phyloP scores from a whole-genome alignment of 2,888 invertebrate genomes.

The Amiota minor region DNA sequence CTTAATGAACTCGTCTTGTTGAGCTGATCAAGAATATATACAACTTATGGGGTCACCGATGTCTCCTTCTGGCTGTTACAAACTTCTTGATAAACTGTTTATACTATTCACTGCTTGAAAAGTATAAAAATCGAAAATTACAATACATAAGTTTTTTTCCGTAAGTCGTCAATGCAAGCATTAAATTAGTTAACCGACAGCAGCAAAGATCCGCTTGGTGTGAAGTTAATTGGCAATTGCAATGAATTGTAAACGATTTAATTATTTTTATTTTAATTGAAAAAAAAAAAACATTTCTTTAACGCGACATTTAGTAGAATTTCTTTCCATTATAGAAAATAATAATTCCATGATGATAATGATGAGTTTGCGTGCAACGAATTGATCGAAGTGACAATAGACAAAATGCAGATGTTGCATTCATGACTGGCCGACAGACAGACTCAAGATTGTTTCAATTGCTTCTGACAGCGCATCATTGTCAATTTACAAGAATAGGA shows the following conservation, averaged over 20 bases:
- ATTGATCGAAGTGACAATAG: slow-evolving; percentile 20
- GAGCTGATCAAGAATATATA: too few species aligned
- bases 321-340: neutral
- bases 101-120: neutral
- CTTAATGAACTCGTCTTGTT: too few species aligned
- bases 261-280: neutral
- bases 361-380: slow-evolving; percentile 36
- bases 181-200: neutral
- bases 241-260: neutral
- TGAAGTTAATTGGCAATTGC: slow-evolving; percentile 2
- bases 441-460: slow-evolving; percentile 10
- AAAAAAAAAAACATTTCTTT: neutral
- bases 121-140: neutral
- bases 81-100: too few species aligned
- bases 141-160: neutral
- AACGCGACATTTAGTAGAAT: slow-evolving; percentile 1
- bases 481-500: neutral
- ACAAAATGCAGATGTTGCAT: slow-evolving; percentile 5
- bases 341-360: neutral
- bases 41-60: too few species aligned
- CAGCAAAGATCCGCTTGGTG: neutral
- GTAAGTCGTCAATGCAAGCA: neutral
- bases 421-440: slow-evolving; percentile 18
- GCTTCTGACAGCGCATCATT: neutral
- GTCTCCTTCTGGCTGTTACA: too few species aligned